These are phyloP conservation scores for Lepidurus arcticus DNA, from an alignment of 1,140 invertebrate species.

Conservation along the genomic window DNA sequence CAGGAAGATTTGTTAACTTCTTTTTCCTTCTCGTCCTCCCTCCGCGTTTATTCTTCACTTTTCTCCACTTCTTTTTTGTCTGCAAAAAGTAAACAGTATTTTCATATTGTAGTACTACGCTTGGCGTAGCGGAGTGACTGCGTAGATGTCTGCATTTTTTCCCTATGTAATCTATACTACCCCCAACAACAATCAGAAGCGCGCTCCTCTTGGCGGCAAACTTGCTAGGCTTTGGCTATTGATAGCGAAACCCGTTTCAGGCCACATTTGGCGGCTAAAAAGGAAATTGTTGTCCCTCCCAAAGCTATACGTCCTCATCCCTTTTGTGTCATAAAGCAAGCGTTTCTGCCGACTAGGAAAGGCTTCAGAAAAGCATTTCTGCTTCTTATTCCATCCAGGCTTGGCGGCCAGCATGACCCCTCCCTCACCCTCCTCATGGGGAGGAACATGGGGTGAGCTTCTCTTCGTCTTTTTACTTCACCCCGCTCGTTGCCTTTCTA, in stretches of 20 bases:
- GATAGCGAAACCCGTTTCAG: neutral
- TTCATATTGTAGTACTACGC: neutral
- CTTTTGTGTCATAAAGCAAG: neutral
- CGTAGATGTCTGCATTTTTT: neutral
- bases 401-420: conserved; percentile 1
- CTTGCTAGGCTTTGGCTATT: neutral
- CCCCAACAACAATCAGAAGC: neutral
- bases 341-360: neutral
- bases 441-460: neutral
- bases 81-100: neutral
- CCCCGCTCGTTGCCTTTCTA: neutral
- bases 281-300: neutral
- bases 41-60: neutral
- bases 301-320: neutral
- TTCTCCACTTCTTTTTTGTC: neutral
- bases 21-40: neutral
- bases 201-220: neutral
- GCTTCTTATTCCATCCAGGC: neutral
- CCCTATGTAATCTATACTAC: neutral
- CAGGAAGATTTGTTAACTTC: neutral
- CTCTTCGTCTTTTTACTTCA: neutral
- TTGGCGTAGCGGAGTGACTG: neutral
- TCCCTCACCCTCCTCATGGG: neutral
- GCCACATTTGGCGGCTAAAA: neutral
- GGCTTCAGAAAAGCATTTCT: conserved; percentile 3